A percentile compares a stretch with the other conserved stretches of the same genome.
These are phyloP conservation scores for Bos javanicus DNA, from an alignment of 2,113 vertebrate species.

Conservation along the genomic window DNA sequence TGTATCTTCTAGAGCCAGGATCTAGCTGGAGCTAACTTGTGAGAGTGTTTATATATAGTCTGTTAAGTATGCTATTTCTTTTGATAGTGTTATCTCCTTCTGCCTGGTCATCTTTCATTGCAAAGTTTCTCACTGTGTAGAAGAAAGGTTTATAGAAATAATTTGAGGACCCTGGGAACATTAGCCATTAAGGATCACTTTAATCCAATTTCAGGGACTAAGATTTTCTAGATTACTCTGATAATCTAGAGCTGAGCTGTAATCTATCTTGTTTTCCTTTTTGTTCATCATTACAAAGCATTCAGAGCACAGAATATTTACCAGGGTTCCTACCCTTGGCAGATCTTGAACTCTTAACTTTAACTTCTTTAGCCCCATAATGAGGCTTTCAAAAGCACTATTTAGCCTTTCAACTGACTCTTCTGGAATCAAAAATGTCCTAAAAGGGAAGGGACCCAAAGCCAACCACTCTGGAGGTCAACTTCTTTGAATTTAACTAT, in stretches of 20 bases:
- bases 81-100: not conserved
- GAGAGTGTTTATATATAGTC: not conserved
- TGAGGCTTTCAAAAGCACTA: not conserved
- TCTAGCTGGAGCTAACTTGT: not conserved
- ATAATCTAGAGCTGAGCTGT: not conserved
- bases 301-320: not conserved
- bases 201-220: not conserved
- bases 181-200: not conserved
- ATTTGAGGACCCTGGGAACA: not conserved
- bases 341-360: not conserved
- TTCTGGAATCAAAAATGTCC: not conserved
- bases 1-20: not conserved
- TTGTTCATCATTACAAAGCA: not conserved
- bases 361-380: not conserved
- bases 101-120: not conserved
- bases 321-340: not conserved
- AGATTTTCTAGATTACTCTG: not conserved
- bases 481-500: not conserved
- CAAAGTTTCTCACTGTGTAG: not conserved
- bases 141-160: not conserved
- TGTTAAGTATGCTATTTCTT: not conserved
- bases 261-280: not conserved
- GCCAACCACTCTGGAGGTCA: not conserved
- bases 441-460: not conserved
- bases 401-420: not conserved